These are phyloP conservation scores for Drosophila prolongata DNA, from an alignment of 2,888 invertebrate genomes.

Conservation along the genomic window DNA sequence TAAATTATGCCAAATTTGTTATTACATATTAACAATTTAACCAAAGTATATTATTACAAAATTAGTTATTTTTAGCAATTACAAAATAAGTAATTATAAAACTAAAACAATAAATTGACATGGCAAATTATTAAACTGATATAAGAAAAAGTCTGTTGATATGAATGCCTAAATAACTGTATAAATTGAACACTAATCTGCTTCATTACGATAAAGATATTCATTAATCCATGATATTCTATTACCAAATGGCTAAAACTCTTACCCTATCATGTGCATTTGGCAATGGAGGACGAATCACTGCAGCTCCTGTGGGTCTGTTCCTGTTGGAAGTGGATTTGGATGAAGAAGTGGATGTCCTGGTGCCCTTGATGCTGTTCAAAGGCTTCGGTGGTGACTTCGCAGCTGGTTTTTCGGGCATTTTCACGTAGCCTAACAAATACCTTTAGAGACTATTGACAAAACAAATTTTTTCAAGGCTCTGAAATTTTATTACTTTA, in stretches of 20 bases:
- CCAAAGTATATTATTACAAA: too few species aligned
- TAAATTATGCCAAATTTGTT: too few species aligned
- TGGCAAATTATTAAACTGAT: too few species aligned
- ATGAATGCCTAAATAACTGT: too few species aligned
- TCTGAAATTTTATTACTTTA: not conserved
- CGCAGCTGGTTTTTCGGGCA: constrained; percentile 52
- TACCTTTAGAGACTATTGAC: not conserved
- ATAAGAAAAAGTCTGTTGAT: too few species aligned
- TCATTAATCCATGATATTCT: too few species aligned
- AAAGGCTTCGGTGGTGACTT: constrained; percentile 11
- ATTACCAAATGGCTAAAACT: too few species aligned
- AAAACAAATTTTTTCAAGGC: constrained; percentile 20
- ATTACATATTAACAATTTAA: too few species aligned
- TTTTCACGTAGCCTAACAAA: constrained; percentile 21
- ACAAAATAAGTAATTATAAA: too few species aligned
- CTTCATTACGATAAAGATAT: not conserved
- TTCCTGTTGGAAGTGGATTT: constrained; percentile 8
- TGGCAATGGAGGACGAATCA: constrained; percentile 21
- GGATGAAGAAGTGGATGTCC: constrained; percentile 1
- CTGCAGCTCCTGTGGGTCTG: constrained; percentile 2
- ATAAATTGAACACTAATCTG: too few species aligned
- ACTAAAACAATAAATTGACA: too few species aligned
- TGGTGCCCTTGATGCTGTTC: constrained; percentile 4
- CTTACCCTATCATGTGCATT: constrained; percentile 62
- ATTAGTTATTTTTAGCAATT: too few species aligned